Conservation (phyloP, 1,140 invertebrate species). For the Maniola jurtina region DNA sequence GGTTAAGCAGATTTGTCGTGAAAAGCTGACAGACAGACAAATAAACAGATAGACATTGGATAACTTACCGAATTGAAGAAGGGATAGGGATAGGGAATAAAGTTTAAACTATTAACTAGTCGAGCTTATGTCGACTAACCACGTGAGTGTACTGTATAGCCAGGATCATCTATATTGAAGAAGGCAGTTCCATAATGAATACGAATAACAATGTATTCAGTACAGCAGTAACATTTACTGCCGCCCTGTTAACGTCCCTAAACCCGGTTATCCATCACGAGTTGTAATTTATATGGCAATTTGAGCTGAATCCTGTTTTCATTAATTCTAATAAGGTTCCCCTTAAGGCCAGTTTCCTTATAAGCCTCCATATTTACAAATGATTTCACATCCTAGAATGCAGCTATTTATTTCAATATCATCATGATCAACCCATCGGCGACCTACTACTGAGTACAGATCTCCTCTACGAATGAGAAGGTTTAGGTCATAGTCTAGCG, state of each 20-base stretch:
- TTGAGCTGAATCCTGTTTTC: slow-evolving; percentile 46
- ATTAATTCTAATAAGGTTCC: slow-evolving; percentile 55
- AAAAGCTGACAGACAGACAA: too few species aligned
- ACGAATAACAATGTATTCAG: slow-evolving; percentile 7
- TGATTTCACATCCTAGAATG: slow-evolving; percentile 13
- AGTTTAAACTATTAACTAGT: too few species aligned
- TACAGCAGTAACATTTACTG: slow-evolving; percentile 22
- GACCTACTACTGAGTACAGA: too few species aligned
- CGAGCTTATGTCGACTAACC: too few species aligned
- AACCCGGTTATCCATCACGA: slow-evolving; percentile 43
- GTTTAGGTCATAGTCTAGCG: too few species aligned
- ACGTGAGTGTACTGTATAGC: too few species aligned
- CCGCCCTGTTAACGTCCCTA: slow-evolving; percentile 30
- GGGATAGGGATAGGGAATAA: too few species aligned
- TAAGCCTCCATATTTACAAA: slow-evolving; percentile 40
- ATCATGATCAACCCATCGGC: too few species aligned
- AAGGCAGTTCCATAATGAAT: background rate
- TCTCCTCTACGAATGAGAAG: too few species aligned
- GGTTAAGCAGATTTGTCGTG: too few species aligned
- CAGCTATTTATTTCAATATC: background rate
- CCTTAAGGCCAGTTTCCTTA: slow-evolving; percentile 47
- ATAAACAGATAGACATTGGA: too few species aligned
- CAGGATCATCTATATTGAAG: too few species aligned
- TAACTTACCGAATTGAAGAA: background rate
- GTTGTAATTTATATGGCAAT: slow-evolving; percentile 51